Percentiles rank a stretch among this genome's conserved stretches.
Conservation (phyloP, 2,888 invertebrate genomes). For the Tiphia femorata region DNA sequence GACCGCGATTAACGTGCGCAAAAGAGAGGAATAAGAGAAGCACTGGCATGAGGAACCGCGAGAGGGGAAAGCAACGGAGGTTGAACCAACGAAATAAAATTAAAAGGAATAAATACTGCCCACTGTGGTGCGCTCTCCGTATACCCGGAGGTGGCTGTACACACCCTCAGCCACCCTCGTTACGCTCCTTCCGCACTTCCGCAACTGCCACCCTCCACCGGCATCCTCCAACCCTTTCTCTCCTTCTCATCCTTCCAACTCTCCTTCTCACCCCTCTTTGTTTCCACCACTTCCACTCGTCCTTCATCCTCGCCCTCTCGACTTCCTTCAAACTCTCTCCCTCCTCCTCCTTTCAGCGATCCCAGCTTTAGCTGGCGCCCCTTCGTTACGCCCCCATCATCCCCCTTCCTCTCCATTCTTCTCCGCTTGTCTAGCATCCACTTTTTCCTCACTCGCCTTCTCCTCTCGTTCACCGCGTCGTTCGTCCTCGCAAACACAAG, state of each 20-base stretch:
- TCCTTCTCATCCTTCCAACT: neutral
- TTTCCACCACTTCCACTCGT: neutral
- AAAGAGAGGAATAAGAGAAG: neutral
- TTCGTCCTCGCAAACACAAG: no score
- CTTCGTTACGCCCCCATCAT: no score
- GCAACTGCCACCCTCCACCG: conserved; percentile 4
- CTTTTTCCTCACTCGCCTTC: neutral
- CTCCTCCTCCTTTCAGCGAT: no score
- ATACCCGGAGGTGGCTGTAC: conserved; percentile 25
- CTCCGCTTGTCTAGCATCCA: conserved; percentile 3
- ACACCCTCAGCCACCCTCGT: neutral
- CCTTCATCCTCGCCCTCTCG: no score
- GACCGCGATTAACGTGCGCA: conserved; percentile 44
- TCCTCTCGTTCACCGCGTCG: conserved; percentile 4
- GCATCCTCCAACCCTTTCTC: conserved; percentile 12
- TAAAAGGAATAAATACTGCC: conserved; percentile 46
- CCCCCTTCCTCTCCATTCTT: neutral
- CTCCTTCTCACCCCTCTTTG: conserved; percentile 3
- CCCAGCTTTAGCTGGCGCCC: no score
- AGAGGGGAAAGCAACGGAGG: conserved; percentile 12
- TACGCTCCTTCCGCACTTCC: conserved; percentile 2
- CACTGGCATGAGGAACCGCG: neutral
- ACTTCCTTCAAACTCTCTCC: no score
- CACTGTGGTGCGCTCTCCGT: conserved; percentile 42
- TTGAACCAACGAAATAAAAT: no score